Conservation (phyloP, 1,140 invertebrate species). For the Oedothorax gibbosus region DNA sequence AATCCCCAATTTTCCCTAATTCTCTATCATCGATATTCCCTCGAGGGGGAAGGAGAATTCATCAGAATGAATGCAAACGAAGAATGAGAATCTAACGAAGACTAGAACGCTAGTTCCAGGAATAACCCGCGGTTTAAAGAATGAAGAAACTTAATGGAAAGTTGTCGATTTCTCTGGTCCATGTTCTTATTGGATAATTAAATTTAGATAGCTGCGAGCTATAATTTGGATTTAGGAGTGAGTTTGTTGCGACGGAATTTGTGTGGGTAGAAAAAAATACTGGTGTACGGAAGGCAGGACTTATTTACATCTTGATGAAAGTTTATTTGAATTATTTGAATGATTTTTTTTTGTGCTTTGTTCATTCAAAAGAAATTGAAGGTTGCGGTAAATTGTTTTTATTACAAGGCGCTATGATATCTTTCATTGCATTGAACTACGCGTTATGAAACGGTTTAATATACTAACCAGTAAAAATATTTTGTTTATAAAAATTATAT, state of each 20-base stretch:
- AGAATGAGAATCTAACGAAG: constrained; percentile 29
- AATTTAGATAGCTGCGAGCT: constrained; percentile 17
- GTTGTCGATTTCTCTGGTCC: constrained; percentile 10
- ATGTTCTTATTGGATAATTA: constrained; percentile 34
- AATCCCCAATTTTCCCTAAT: constrained; percentile 6
- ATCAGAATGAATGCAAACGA: constrained; percentile 21
- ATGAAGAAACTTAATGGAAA: constrained; percentile 26
- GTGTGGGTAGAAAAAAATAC: constrained; percentile 1
- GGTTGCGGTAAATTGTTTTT: not conserved
- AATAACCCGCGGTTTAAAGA: constrained; percentile 33
- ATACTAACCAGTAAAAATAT: not conserved
- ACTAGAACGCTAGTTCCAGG: constrained; percentile 1
- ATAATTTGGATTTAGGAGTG: constrained; percentile 16
- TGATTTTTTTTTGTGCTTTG: not conserved
- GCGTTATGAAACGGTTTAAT: not conserved
- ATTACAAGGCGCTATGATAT: not conserved
- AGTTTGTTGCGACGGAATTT: not conserved
- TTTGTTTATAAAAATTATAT: not conserved
- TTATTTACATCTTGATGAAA: constrained; percentile 42
- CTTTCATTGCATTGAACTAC: not conserved
- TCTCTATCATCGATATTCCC: constrained; percentile 9
- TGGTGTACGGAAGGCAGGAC: not conserved
- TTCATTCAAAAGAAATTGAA: not conserved
- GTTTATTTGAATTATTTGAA: constrained; percentile 9
- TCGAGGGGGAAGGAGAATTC: not conserved